Percentiles rank a stretch among this genome's conserved stretches.
Evolutionary conservation across 1,140 invertebrate genomes (phyloP).

Genomic region (Rhyacophila brunnea): DNA sequence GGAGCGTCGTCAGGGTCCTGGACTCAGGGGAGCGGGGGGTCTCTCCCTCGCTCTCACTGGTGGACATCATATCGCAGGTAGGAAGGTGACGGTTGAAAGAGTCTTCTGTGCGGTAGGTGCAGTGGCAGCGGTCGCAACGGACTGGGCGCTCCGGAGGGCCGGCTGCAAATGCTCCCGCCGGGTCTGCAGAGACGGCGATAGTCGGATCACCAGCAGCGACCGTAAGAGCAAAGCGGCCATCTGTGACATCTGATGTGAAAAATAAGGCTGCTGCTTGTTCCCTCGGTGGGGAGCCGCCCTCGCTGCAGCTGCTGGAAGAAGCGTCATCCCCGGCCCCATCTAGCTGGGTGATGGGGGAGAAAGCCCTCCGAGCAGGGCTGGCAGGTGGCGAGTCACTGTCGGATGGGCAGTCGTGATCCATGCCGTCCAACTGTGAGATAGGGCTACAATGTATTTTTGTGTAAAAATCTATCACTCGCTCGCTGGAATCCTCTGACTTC

Average conservation of each 20-base stretch:
- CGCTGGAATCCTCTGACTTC: constrained; percentile 47
- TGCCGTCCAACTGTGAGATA: constrained; percentile 62
- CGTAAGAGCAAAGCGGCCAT: constrained; percentile 51
- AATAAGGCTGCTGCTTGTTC: constrained; percentile 48
- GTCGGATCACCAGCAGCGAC: constrained; percentile 47
- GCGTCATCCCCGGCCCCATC: constrained; percentile 74
- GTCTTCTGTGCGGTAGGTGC: constrained; percentile 83
- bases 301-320: constrained; percentile 52
- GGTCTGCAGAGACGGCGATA: constrained; percentile 41
- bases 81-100: constrained; percentile 82
- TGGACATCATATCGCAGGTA: constrained; percentile 73
- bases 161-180: constrained; percentile 45
- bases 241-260: constrained; percentile 50
- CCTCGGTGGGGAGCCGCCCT: constrained; percentile 41
- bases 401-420: constrained; percentile 56
- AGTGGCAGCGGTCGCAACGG: constrained; percentile 82
- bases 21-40: constrained; percentile 56
- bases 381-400: constrained; percentile 48
- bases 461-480: constrained; percentile 54
- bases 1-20: constrained; percentile 50
- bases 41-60: constrained; percentile 72
- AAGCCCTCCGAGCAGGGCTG: constrained; percentile 44
- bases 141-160: constrained; percentile 68
- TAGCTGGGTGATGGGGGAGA: constrained; percentile 64
- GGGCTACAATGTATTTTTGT: constrained; percentile 54